Evolutionary conservation across 2,888 invertebrate genomes (phyloP).

Genomic region (Eumerus sabulonum): DNA sequence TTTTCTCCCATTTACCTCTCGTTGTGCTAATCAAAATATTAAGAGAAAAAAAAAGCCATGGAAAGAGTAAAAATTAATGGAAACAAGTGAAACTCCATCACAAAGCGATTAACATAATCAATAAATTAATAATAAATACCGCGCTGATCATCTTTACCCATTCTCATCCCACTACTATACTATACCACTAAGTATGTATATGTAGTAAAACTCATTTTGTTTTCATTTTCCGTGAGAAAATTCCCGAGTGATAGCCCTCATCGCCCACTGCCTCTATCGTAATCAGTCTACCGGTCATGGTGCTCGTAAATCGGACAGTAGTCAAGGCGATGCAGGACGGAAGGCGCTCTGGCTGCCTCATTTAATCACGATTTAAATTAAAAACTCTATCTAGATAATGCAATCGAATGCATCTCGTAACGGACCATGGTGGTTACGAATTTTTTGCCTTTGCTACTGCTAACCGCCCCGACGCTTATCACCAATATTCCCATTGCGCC

Average conservation of each 20-base stretch:
- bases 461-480: constrained; percentile 61
- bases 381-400: constrained; percentile 68
- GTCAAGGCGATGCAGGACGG: neutral
- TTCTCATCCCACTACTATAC: constrained; percentile 28
- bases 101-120: constrained; percentile 68
- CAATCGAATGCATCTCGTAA: constrained; percentile 65
- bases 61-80: neutral
- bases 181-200: no score
- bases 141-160: constrained; percentile 51
- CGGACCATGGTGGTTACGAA: constrained; percentile 36
- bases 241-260: constrained; percentile 18
- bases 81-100: constrained; percentile 50
- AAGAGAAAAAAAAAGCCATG: constrained; percentile 1
- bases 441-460: constrained; percentile 24
- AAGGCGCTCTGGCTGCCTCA: constrained; percentile 36
- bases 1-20: constrained; percentile 38
- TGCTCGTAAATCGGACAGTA: neutral
- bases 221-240: constrained; percentile 51
- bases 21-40: constrained; percentile 56
- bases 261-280: constrained; percentile 3
- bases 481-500: constrained; percentile 59
- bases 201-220: constrained; percentile 13
- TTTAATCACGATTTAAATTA: constrained; percentile 69
- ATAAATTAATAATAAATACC: constrained; percentile 68
- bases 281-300: no score